Evolutionary conservation across 2,888 invertebrate genomes (phyloP), one percentile per base, ranked within the genome.

Genomic region (Mycogona germanica): DNA sequence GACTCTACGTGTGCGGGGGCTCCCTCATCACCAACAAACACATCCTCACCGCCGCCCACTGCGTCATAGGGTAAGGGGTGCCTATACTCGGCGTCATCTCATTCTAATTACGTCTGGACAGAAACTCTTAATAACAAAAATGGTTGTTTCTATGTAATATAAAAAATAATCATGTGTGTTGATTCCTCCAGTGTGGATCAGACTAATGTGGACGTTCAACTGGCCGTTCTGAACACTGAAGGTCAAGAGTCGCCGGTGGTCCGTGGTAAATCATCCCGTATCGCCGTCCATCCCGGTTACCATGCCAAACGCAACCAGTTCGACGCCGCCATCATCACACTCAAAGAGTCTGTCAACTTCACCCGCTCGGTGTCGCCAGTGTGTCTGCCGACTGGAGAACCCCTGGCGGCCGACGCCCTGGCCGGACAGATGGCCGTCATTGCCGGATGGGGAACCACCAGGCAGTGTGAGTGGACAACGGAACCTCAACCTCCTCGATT

Each of bases 361-460:
- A 76, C 78, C 1, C 78, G 77, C 63, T 78, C 78, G 61, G 78
- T 88, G 56, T 77, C 82, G 56, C 83, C 88, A 0, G 79, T 89
- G 55, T 89, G 89, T 64, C 68, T 89, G 60, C 87, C 87, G 4
- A 63, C n/a, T 2, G 19, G 17, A 26, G 12, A 46, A 42, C n/a
- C 26, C 12, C 32, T n/a, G 9, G 32, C 37, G 17, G 35, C 32
- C 12, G 23, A 25, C 37, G 7, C 14, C 1, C 86, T 82, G 65
- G 73, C 78, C 30, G 85, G 85, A 2, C 76, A 77, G 59, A 74
- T 77, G 9, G 88, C 80, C 2, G 87, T 85, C 0, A 87, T 89
- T 2, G 84, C 87, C 53, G 89, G 89, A 41, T 89, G 89, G 89
- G 88, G 88, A 42, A 87, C 87, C 64, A 72, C 86, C 28, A 9